Evolutionary conservation across 2,797 vertebrate genomes (phyloP), one percentile per base, ranked within the genome.

Genomic region (Eulemur albifrons): DNA sequence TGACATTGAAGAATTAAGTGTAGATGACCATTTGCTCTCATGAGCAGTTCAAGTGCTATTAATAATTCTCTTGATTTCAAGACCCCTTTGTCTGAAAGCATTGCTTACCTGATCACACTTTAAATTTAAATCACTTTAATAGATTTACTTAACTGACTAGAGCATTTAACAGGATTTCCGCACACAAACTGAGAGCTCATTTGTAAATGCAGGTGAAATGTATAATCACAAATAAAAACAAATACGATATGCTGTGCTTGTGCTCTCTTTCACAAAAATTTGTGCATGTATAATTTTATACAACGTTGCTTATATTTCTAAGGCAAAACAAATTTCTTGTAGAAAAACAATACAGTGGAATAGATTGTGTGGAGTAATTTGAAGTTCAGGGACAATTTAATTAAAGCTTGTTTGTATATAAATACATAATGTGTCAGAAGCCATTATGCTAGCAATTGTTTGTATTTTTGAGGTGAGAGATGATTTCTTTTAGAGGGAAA

Each of bases 51-150:
- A 82, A 92, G 4, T 65, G 43, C 76, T 80, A 25, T 57, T 57
- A 57, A 57, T 57, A 52, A 65, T 95, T 96, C 48, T 87, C 54
- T 91, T 65, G 23, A 32, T 72, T 88, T 70, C 45, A 88, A 61
- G 30, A 65, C 18, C n/a, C 9, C 43, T 84, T 91, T 90, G 40
- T 93, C 85, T 61, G 50, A 79, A 87, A 63, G 23, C 13, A 75
- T 90, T 69, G 35, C 23, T 61, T 90, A 59, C 23, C n/a, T 54
- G 72, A 94, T 96, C 30, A 73, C 59, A 45, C 95, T 54, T 80
- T 88, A 61, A 85, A 93, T 67, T 80, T 54, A 95, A 81, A 27
- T 90, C n/a, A 61, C 35, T 73, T 1, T 50, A 95, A 76, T 76
- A 48, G 30, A 21, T 86, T 96, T 72, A 72, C 38, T n/a, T 86